Base-by-base conservation (phyloP, 1,140 invertebrate species). In the Frieseomelitta varia region DNA sequence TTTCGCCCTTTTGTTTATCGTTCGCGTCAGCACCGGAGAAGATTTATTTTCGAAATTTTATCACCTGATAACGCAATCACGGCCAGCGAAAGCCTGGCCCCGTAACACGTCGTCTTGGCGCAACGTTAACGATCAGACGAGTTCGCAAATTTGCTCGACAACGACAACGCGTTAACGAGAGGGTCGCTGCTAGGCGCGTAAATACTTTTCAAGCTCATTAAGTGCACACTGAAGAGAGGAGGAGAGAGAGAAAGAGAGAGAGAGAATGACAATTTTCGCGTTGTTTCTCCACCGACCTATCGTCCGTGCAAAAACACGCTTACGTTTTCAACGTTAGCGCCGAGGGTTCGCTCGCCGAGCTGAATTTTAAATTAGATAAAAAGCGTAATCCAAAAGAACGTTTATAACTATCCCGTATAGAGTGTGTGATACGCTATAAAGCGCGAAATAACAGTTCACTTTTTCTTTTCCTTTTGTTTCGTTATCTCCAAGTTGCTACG, bases 261-360 rank as follows among this genome's bases (percentile, higher is more conserved):
- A 24, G 27, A 4, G 4, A 39, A 24, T 24, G 34, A 69, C 34
- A 39, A 24, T 69, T 30, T 69, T 30, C 34, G 34, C 67, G 19
- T 39, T 69, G 67, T 21, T 69, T 39, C 27, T 69, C 67, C 19
- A 39, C 30, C 63, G 65, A 8, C 19, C 19, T 39, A 39, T 68
- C 65, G 21, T 67, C 30, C 69, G 69, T 72, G 39, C 0, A 53
- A 73, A 73, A 73, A 73, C 71, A 21, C n/a, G 47, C 71, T 73
- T 73, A 73, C 72, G 51, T 73, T 53, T 47, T 53, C 71, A 53
- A 11, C 47, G 71, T 51, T n/a, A n/a, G 8, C 71, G 51, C 39
- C 27, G 47, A 65, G 27, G 27, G 30, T 65, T 30, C 8, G 6
- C 8, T 47, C 39, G 39, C 63, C 11, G 47, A 11, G 8, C 39